Conservation (phyloP, 35 echinoderm and acorn worm genomes). For the Ophiothrix spiculata region DNA sequence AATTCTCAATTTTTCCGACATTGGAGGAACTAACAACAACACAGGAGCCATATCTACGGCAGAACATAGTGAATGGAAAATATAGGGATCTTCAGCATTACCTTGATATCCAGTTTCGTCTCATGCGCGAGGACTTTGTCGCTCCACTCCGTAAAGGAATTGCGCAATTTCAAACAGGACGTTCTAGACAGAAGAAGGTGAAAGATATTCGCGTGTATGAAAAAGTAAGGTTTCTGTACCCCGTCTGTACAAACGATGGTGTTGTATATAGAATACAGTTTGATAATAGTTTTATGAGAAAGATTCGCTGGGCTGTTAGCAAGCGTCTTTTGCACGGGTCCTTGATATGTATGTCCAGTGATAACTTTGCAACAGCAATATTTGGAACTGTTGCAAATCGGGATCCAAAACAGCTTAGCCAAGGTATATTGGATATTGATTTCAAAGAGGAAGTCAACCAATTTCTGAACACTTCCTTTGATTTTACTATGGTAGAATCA, state of each 20-base stretch:
- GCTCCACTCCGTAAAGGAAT: slow-evolving; percentile 57
- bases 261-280: slow-evolving; percentile 36
- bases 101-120: slow-evolving; percentile 68
- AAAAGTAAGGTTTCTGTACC: neutral
- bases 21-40: slow-evolving; percentile 17
- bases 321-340: slow-evolving; percentile 86
- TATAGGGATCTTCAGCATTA: slow-evolving; percentile 50
- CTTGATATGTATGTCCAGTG: slow-evolving; percentile 66
- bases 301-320: slow-evolving; percentile 51
- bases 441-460: neutral
- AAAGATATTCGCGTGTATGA: slow-evolving; percentile 58
- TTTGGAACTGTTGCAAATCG: slow-evolving; percentile 75
- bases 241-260: neutral
- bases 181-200: neutral
- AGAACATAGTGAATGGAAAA: slow-evolving; percentile 45
- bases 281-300: slow-evolving; percentile 8
- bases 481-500: slow-evolving; percentile 66
- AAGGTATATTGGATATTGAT: slow-evolving; percentile 38
- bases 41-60: slow-evolving; percentile 50
- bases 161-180: slow-evolving; percentile 22
- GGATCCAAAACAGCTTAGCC: slow-evolving; percentile 23
- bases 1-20: slow-evolving; percentile 51
- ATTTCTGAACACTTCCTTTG: neutral
- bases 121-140: slow-evolving; percentile 67
- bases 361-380: slow-evolving; percentile 71